A percentile compares a stretch with the other conserved stretches of the same genome.
phyloP scores from a whole-genome alignment of 92 coral and sea anemone species.

The Pocillopora meandrina region DNA sequence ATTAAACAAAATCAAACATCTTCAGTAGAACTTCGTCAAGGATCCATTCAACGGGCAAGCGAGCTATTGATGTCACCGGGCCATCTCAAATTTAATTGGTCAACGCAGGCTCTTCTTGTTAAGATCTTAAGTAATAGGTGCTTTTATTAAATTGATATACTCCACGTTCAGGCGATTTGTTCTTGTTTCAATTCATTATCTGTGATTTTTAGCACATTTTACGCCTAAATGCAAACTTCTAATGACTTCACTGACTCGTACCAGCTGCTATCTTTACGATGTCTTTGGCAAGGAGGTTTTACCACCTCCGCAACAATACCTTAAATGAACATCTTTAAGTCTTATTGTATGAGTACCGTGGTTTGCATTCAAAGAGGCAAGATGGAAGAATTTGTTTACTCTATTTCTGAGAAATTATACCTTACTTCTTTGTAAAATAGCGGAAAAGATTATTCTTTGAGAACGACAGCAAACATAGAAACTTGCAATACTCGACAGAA shows the following conservation, averaged over 20 bases:
- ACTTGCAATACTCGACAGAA: not conserved
- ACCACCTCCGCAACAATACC: not conserved
- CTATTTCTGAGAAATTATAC: not conserved
- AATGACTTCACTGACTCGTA: conserved; percentile 15
- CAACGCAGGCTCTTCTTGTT: not conserved
- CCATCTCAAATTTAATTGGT: conserved; percentile 11
- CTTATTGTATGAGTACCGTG: not conserved
- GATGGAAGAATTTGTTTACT: not conserved
- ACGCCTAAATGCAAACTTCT: conserved; percentile 9
- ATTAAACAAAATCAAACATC: not conserved
- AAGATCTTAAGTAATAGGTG: not conserved
- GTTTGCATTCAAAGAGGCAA: not conserved
- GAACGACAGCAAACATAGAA: not conserved
- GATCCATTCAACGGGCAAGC: not conserved
- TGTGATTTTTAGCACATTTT: conserved; percentile 19
- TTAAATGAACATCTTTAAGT: conserved; percentile 22
- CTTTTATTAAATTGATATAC: conserved; percentile 23
- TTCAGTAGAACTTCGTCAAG: not conserved
- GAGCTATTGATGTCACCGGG: conserved; percentile 12
- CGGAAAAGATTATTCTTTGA: too few relatives aligned
- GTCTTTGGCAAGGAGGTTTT: not conserved
- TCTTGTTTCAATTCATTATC: conserved; percentile 11
- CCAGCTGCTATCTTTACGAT: not conserved
- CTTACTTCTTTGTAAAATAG: not conserved
- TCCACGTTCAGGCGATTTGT: not conserved